phyloP scores from a whole-genome alignment of 2,113 vertebrate genomes.

The Urocitellus parryii region DNA sequence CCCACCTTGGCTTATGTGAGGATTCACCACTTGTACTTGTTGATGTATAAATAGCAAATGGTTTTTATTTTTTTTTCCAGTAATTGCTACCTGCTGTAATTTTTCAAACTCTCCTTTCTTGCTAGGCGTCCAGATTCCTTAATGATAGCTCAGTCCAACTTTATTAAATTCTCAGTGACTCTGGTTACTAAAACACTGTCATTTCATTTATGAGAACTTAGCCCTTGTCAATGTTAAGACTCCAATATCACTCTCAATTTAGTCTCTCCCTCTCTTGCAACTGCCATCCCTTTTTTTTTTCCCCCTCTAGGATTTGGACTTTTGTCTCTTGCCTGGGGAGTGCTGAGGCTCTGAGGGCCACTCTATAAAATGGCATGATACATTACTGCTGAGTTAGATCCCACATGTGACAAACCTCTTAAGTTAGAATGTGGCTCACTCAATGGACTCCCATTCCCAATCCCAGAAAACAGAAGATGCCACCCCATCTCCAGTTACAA shows the following conservation, averaged over 20 bases:
- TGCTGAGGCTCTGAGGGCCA: rapidly evolving
- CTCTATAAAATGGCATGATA: not conserved
- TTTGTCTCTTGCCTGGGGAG: not conserved
- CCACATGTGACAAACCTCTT: not conserved
- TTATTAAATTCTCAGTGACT: not conserved
- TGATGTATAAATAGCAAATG: slow-evolving; percentile 23
- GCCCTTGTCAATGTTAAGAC: not conserved
- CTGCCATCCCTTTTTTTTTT: not conserved
- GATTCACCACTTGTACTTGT: not conserved
- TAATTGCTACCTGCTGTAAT: not conserved
- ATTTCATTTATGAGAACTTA: not conserved
- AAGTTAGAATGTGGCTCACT: not conserved
- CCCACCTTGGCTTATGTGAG: not conserved
- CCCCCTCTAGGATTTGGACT: not conserved
- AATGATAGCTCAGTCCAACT: not conserved
- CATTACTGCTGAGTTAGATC: not conserved
- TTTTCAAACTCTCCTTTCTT: not conserved
- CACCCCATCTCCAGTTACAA: rapidly evolving
- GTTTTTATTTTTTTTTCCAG: not conserved
- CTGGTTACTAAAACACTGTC: not conserved
- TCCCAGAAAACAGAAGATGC: not conserved
- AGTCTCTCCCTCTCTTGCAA: not conserved
- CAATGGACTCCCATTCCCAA: not conserved
- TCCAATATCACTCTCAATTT: no score
- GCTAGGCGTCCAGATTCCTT: not conserved